A percentile compares a stretch with the other conserved stretches of the same genome.
These are phyloP conservation scores for Myoxocephalus aenaeus DNA, from an alignment of 2,797 vertebrate genomes.

Conservation along the genomic window DNA sequence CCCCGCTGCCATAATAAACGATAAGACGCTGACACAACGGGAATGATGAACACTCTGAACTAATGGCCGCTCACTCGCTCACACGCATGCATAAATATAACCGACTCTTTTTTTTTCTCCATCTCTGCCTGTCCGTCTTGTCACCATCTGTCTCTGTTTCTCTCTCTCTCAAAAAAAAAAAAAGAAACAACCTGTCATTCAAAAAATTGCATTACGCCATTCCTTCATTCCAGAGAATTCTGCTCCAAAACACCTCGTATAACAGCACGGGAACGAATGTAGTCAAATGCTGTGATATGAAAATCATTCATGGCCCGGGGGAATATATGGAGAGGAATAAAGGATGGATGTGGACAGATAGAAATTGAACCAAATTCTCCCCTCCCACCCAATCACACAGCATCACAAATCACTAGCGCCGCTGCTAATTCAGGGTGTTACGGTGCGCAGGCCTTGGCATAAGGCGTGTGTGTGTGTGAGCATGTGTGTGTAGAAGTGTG, in stretches of 20 bases:
- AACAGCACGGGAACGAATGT: constrained; percentile 26
- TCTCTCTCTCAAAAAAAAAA: constrained; percentile 1
- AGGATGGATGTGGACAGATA: constrained; percentile 61
- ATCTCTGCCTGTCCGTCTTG: constrained; percentile 6
- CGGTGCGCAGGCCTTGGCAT: constrained; percentile 55
- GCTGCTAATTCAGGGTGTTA: constrained; percentile 66
- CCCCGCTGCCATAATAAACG: constrained; percentile 64
- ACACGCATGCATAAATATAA: constrained; percentile 43
- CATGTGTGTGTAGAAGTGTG: constrained; percentile 44
- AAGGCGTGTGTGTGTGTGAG: constrained; percentile 48
- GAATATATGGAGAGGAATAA: constrained; percentile 48
- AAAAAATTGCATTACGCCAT: constrained; percentile 21
- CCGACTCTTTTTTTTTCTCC: not conserved
- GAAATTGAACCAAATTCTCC: constrained; percentile 69
- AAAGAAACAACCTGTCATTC: constrained; percentile 35
- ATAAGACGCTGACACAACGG: constrained; percentile 66
- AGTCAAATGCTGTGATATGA: constrained; percentile 53
- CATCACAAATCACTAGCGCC: constrained; percentile 73
- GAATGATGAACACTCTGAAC: constrained; percentile 53
- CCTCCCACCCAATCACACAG: constrained; percentile 70
- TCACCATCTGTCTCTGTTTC: constrained; percentile 11
- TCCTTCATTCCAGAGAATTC: constrained; percentile 35
- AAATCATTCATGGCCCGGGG: constrained; percentile 57
- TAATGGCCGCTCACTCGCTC: constrained; percentile 28
- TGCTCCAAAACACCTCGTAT: constrained; percentile 39